Evolutionary conservation across 2,888 invertebrate genomes (phyloP), one percentile per base, ranked within the genome.

Genomic region (Lasioglossum calceatum): DNA sequence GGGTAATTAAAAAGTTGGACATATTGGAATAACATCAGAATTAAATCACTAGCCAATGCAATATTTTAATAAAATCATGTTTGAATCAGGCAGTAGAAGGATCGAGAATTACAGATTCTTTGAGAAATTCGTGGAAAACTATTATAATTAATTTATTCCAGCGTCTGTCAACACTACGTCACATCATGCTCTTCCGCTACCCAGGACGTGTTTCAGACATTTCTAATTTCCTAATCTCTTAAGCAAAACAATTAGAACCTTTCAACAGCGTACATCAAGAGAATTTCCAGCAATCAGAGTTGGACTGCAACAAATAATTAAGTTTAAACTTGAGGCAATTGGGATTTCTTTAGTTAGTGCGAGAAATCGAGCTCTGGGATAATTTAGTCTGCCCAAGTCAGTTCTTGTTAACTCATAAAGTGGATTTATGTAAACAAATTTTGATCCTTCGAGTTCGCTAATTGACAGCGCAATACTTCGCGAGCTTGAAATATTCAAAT

Each of bases 321-420:
- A 39, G 23, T 70, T 70, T 36, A 70, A 70, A 39, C 70, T 70
- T 70, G 39, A 23, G 70, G 70, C 70, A 39, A 70, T 19, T 39
- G 39, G 23, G 39, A 70, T 70, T 70, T 70, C 70, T 70, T 70
- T 39, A 70, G 23, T 70, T 36, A 70, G 39, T 23, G 23, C 70
- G 39, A 70, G 70, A 19, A 70, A 70, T 70, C 39, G 39, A 39
- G 70, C 70, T 70, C 39, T 4, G 10, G 1, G 23, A 70, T 36
- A 39, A 70, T 23, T 39, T 10, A 36, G 70, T 70, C 39, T 4
- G 36, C 10, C 10, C 23, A 39, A 70, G 23, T 70, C 39, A 39
- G 39, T 36, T 39, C 39, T 23, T 23, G 39, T 70, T 70, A 70
- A 70, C 70, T 39, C 23, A 12, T 39, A 23, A 70, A 70, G 23